Conservation (phyloP, 2,888 invertebrate species). For the Cephus nigrinus region DNA sequence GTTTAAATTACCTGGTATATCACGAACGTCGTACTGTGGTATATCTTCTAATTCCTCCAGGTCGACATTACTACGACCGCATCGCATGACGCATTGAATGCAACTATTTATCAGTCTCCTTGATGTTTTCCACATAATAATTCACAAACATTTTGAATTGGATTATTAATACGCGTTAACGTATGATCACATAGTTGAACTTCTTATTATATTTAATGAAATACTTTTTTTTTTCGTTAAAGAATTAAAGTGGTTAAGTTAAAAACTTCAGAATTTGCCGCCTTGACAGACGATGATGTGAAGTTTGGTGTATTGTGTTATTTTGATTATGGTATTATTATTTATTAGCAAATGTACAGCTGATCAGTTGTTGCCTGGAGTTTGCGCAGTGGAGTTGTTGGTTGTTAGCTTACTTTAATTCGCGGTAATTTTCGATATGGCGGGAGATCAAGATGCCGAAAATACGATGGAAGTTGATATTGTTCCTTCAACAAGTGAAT, state of each 20-base stretch:
- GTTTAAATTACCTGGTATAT: slow-evolving; percentile 41
- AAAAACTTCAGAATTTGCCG: background rate
- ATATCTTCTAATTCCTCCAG: slow-evolving; percentile 43
- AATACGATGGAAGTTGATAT: slow-evolving; percentile 50
- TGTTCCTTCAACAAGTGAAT: slow-evolving; percentile 46
- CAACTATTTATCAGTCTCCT: slow-evolving; percentile 42
- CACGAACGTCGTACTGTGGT: slow-evolving; percentile 41
- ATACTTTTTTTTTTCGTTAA: background rate
- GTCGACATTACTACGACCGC: slow-evolving; percentile 35
- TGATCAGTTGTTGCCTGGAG: background rate
- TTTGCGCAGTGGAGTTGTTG: background rate
- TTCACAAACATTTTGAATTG: slow-evolving; percentile 39
- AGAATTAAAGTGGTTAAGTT: background rate
- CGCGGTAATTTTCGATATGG: slow-evolving; percentile 35
- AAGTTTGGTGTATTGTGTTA: background rate
- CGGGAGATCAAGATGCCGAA: slow-evolving; percentile 24
- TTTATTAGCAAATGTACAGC: background rate
- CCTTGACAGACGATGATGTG: background rate
- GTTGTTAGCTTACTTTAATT: background rate
- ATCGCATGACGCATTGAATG: slow-evolving; percentile 38
- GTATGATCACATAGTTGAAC: background rate
- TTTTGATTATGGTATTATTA: background rate
- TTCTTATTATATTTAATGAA: background rate
- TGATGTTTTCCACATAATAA: slow-evolving; percentile 48
- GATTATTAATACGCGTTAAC: slow-evolving; percentile 8